A percentile compares a stretch with the other conserved stretches of the same genome.
These are phyloP conservation scores for Pterocles burchelli DNA, from an alignment of 2,113 vertebrate genomes.

Conservation along the genomic window DNA sequence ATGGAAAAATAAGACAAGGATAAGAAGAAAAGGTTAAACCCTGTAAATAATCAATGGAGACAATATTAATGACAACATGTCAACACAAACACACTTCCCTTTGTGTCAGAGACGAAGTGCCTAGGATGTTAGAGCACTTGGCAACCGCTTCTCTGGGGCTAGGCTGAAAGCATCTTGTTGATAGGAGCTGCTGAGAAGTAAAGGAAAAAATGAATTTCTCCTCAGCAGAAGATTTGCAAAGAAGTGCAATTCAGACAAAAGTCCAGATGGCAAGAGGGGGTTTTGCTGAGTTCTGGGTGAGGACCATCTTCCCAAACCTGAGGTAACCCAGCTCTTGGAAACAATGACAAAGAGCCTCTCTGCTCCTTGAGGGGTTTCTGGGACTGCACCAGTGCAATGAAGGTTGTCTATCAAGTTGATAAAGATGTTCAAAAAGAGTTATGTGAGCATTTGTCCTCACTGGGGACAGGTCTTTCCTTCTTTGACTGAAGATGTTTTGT, in stretches of 20 bases:
- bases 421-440: neutral
- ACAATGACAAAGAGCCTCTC: neutral
- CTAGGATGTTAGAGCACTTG: neutral
- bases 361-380: neutral
- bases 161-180: neutral
- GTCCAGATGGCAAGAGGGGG: accelerated
- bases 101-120: neutral
- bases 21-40: neutral
- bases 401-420: neutral
- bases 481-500: neutral
- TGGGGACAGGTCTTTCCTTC: neutral
- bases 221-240: neutral
- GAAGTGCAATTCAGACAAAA: neutral
- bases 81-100: neutral
- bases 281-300: neutral
- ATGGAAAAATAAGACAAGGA: neutral
- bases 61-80: neutral
- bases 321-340: neutral
- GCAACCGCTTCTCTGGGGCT: neutral
- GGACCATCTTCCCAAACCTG: neutral
- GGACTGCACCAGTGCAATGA: neutral
- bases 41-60: neutral
- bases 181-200: neutral
- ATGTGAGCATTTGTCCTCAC: neutral
- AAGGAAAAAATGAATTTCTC: neutral